Percentiles rank a stretch among this genome's conserved stretches.
Evolutionary conservation across 2,797 vertebrate species (phyloP).

Genomic region (Acipenser oxyrinchus): DNA sequence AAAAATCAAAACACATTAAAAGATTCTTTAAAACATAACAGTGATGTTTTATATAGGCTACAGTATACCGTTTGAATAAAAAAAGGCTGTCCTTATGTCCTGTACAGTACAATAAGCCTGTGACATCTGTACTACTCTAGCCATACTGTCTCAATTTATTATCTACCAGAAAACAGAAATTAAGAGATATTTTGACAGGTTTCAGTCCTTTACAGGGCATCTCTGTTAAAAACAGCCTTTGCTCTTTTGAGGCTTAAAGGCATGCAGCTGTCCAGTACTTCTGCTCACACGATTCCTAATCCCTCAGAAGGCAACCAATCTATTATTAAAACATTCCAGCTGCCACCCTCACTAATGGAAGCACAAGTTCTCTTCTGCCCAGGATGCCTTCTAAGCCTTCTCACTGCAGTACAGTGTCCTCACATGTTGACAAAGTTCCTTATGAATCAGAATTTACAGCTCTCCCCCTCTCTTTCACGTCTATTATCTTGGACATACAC

Average conservation of each 20-base stretch:
- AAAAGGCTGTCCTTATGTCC: no score
- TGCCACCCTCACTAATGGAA: conserved; percentile 24
- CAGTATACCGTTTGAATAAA: no score
- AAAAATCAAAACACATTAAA: no score
- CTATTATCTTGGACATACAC: background rate
- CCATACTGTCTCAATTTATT: no score
- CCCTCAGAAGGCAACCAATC: conserved; percentile 48
- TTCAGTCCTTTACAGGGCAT: conserved; percentile 5
- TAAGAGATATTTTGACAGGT: background rate
- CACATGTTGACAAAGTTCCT: background rate
- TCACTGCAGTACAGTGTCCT: background rate
- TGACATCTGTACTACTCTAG: no score
- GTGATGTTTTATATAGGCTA: no score
- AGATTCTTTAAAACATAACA: no score
- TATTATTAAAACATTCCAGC: conserved; percentile 64
- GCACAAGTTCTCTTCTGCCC: background rate
- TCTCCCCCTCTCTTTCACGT: background rate
- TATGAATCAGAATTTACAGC: background rate
- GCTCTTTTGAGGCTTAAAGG: conserved; percentile 34
- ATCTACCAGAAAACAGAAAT: background rate
- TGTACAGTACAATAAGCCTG: no score
- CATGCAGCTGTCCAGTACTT: conserved; percentile 54
- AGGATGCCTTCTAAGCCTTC: background rate
- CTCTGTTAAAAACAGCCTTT: conserved; percentile 28
- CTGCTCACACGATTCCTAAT: conserved; percentile 49